Evolutionary conservation across 2,888 invertebrate species (phyloP).

Genomic region (Drosophila nigricruria): DNA sequence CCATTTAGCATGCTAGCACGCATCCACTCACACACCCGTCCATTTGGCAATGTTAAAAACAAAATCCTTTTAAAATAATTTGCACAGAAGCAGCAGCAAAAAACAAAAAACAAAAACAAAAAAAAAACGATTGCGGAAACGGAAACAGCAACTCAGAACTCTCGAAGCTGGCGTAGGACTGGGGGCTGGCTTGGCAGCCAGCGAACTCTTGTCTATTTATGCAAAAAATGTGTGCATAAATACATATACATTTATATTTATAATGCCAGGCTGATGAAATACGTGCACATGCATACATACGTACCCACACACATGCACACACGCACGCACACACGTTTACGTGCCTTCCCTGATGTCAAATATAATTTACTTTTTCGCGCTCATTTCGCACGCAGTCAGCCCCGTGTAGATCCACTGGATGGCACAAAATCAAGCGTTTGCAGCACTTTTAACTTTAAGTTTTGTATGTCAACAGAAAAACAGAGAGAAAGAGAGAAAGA

Average conservation of each 20-base stretch:
- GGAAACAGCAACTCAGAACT: constrained; percentile 67
- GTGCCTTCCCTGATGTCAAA: constrained; percentile 68
- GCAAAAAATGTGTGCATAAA: constrained; percentile 56
- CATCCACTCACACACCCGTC: constrained; percentile 7
- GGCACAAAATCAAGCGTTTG: constrained; percentile 55
- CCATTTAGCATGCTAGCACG: constrained; percentile 37
- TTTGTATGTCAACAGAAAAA: constrained; percentile 28
- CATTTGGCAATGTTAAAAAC: constrained; percentile 47
- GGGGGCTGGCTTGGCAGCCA: constrained; percentile 41
- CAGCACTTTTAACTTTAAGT: constrained; percentile 47
- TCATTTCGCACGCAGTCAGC: constrained; percentile 59
- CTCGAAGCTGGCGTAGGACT: constrained; percentile 34
- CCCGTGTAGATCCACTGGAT: constrained; percentile 25
- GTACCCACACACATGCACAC: constrained; percentile 6
- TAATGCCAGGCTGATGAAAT: constrained; percentile 76
- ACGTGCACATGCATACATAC: constrained; percentile 61
- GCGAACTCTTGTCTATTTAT: constrained; percentile 73
- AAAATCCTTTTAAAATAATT: constrained; percentile 80
- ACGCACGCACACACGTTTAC: constrained; percentile 13
- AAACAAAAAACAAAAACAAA: constrained; percentile 33
- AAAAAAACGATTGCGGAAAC: constrained; percentile 49
- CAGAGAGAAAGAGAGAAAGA: neutral
- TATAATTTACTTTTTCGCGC: constrained; percentile 77
- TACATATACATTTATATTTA: constrained; percentile 43
- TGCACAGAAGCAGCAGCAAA: constrained; percentile 41